Conservation (phyloP, 23 tunicate species). For the Ciona savignyi region DNA sequence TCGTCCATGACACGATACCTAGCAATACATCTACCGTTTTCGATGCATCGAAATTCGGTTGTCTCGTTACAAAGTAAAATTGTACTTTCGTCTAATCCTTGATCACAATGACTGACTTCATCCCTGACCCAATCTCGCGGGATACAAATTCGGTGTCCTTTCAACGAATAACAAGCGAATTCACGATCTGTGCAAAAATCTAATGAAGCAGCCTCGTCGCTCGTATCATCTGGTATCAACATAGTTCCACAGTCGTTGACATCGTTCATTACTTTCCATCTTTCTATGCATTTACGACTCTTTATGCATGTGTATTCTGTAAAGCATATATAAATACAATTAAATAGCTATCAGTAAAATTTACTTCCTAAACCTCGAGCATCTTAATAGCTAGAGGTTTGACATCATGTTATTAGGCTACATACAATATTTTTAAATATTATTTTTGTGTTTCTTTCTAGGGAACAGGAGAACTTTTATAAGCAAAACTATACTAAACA, state of each 20-base stretch:
- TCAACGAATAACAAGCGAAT: not conserved
- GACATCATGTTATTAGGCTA: no score
- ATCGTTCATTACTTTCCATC: conserved; percentile 20
- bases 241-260: conserved; percentile 6
- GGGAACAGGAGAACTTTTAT: no score
- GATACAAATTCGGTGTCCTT: conserved; percentile 12
- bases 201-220: conserved; percentile 7
- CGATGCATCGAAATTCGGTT: conserved; percentile 26
- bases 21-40: conserved; percentile 13
- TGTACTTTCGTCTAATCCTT: conserved; percentile 11
- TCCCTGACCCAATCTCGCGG: conserved; percentile 54
- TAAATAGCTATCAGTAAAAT: no score
- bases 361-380: no score
- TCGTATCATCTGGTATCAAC: not conserved
- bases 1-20: conserved; percentile 36
- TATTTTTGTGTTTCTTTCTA: no score
- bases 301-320: conserved; percentile 2
- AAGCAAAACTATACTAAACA: no score
- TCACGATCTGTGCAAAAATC: not conserved
- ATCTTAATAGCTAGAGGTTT: no score
- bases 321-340: no score
- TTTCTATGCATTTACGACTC: conserved; percentile 7
- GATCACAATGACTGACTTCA: conserved; percentile 8
- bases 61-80: conserved; percentile 7
- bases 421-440: no score